Conservation (phyloP, 2,888 invertebrate genomes). For the Parasteatoda lunata region DNA sequence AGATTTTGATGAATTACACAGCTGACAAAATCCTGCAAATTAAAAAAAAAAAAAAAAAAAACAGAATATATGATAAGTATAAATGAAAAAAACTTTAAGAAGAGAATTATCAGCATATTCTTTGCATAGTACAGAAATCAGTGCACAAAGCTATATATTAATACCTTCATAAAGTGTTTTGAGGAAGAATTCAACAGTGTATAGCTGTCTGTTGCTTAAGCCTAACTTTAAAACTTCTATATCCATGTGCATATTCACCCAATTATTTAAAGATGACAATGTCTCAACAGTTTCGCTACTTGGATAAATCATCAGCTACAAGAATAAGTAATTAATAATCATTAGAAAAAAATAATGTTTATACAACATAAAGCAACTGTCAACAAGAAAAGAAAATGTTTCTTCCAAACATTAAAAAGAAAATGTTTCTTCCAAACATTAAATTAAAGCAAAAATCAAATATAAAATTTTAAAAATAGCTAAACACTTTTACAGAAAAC, state of each 20-base stretch:
- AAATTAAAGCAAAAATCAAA: too few relatives aligned
- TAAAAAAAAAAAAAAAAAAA: background rate
- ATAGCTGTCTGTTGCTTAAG: slow-evolving; percentile 59
- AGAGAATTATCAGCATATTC: background rate
- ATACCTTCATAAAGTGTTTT: slow-evolving; percentile 62
- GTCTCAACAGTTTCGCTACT: slow-evolving; percentile 54
- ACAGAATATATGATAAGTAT: background rate
- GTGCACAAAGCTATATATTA: background rate
- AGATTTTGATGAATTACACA: slow-evolving; percentile 24
- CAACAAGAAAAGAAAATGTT: too few relatives aligned
- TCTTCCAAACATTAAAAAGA: too few relatives aligned
- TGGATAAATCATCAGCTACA: slow-evolving; percentile 65
- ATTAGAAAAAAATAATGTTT: too few relatives aligned
- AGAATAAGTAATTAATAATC: background rate
- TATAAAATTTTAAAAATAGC: too few relatives aligned
- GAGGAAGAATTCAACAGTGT: slow-evolving; percentile 62
- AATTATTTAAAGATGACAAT: slow-evolving; percentile 56
- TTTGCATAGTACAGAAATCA: background rate
- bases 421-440: too few relatives aligned
- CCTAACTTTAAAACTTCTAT: slow-evolving; percentile 59
- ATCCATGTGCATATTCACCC: slow-evolving; percentile 64
- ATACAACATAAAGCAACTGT: too few relatives aligned
- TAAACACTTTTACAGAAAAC: too few relatives aligned
- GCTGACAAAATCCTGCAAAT: slow-evolving; percentile 52
- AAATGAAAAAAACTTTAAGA: background rate